Evolutionary conservation across 2,888 invertebrate genomes (phyloP).

Genomic region (Autographa gamma): DNA sequence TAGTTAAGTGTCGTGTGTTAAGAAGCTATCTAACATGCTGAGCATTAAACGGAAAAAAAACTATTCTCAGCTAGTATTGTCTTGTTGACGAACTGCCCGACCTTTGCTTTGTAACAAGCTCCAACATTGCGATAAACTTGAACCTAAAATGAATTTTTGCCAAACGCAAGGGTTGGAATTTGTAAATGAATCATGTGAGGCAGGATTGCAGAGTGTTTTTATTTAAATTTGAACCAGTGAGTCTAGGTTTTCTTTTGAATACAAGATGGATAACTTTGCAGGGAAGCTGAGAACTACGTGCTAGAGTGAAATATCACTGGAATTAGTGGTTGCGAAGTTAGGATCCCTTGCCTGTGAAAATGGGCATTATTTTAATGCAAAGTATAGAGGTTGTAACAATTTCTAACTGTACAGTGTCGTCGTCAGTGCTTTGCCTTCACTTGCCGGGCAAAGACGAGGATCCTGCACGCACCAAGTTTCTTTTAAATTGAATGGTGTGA

Average conservation of each 20-base stretch:
- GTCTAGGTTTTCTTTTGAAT: constrained; percentile 84
- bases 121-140: constrained; percentile 72
- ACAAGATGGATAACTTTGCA: constrained; percentile 87
- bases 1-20: constrained; percentile 80
- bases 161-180: constrained; percentile 84
- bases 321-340: constrained; percentile 85
- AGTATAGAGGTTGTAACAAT: constrained; percentile 95
- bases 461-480: constrained; percentile 86
- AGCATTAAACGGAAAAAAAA: constrained; percentile 88
- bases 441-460: constrained; percentile 76
- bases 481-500: constrained; percentile 89
- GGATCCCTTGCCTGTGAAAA: constrained; percentile 91
- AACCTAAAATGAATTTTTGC: constrained; percentile 76
- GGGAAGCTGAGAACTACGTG: constrained; percentile 88
- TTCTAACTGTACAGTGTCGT: constrained; percentile 85
- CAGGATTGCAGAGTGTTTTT: constrained; percentile 78
- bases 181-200: constrained; percentile 71
- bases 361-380: constrained; percentile 97
- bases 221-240: constrained; percentile 77
- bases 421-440: constrained; percentile 72
- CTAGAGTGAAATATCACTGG: constrained; percentile 86
- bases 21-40: constrained; percentile 83
- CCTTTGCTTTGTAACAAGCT: constrained; percentile 87
- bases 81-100: constrained; percentile 87
- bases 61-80: constrained; percentile 86